Evolutionary conservation across 2,113 vertebrate species (phyloP).

Genomic region (Toxotes jaculatrix): DNA sequence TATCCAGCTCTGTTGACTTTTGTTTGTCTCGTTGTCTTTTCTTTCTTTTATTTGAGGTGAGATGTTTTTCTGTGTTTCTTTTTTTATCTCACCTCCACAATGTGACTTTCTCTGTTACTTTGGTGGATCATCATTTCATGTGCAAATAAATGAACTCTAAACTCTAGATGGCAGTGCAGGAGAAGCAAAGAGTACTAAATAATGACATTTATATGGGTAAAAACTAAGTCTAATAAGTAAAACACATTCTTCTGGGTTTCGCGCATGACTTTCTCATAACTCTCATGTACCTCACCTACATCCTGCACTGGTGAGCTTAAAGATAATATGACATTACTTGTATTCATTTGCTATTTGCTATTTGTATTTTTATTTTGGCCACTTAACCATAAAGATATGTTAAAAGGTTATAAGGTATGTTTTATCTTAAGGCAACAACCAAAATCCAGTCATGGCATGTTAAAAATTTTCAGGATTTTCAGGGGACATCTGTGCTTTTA

Average conservation of each 20-base stretch:
- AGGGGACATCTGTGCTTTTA: neutral
- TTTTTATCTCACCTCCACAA: slow-evolving; percentile 30
- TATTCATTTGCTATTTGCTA: neutral
- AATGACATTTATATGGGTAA: slow-evolving; percentile 4
- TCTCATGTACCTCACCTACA: neutral
- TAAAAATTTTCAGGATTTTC: neutral
- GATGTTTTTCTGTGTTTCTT: slow-evolving; percentile 30
- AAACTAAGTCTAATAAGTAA: neutral
- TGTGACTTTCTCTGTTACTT: slow-evolving; percentile 39
- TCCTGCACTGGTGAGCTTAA: neutral
- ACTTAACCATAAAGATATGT: neutral
- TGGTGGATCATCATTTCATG: slow-evolving; percentile 37
- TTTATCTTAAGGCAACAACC: neutral
- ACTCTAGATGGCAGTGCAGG: slow-evolving; percentile 40
- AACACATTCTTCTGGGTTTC: neutral
- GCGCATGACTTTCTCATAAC: neutral
- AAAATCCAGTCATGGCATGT: neutral
- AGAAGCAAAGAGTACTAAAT: slow-evolving; percentile 14
- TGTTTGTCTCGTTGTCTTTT: slow-evolving; percentile 37
- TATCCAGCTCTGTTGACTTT: slow-evolving; percentile 37
- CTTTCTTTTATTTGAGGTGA: slow-evolving; percentile 24
- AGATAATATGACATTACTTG: neutral
- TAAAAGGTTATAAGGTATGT: too few relatives aligned
- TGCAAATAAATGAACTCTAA: slow-evolving; percentile 50
- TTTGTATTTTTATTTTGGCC: neutral